A percentile compares a stretch with the other conserved stretches of the same genome.
Evolutionary conservation across 1,140 invertebrate species (phyloP).

Genomic region (Ips typographus): DNA sequence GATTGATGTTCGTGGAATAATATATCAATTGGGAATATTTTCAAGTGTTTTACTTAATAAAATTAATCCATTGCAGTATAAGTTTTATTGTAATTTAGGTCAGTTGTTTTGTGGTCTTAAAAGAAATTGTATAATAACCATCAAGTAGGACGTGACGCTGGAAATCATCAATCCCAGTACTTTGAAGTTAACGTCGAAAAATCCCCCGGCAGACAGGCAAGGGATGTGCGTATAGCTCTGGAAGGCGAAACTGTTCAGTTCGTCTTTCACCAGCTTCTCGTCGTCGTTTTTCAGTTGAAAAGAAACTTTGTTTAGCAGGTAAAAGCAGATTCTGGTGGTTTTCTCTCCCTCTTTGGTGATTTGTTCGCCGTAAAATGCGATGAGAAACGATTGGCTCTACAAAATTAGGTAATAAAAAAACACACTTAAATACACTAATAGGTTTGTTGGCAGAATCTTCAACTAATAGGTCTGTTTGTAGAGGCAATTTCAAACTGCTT

Average conservation of each 20-base stretch:
- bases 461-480: no score
- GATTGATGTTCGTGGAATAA: no score
- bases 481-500: no score
- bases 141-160: conserved; percentile 31
- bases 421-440: no score
- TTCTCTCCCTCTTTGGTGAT: conserved; percentile 32
- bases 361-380: conserved; percentile 30
- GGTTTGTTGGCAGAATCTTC: no score
- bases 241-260: conserved; percentile 19
- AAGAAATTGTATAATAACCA: conserved; percentile 34
- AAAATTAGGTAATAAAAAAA: neutral
- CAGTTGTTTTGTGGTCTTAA: conserved; percentile 17
- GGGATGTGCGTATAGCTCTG: conserved; percentile 32
- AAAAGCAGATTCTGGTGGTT: conserved; percentile 30
- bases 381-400: conserved; percentile 26
- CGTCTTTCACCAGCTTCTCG: conserved; percentile 26
- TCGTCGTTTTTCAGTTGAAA: conserved; percentile 21
- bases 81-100: neutral
- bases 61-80: no score
- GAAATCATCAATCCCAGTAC: conserved; percentile 32
- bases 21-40: no score
- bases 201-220: conserved; percentile 28
- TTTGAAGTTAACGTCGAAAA: conserved; percentile 30
- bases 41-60: no score
- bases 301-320: conserved; percentile 27